These are phyloP conservation scores for Pachypanchax playfairii DNA, from an alignment of 2,113 vertebrate species.

Conservation along the genomic window DNA sequence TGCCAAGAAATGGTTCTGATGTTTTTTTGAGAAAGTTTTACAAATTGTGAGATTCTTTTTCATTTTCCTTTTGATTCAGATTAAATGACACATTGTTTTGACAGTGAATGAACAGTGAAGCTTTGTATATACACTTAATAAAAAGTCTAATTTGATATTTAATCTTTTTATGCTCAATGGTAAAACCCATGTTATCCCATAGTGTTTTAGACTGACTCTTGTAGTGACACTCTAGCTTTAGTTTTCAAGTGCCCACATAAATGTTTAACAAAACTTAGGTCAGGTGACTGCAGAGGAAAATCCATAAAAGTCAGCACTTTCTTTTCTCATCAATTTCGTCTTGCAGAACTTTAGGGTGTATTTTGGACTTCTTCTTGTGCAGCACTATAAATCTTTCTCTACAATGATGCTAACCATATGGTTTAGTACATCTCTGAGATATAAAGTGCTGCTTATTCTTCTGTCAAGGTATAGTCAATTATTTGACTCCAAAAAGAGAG, in stretches of 20 bases:
- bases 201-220: not conserved
- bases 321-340: not conserved
- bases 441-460: not conserved
- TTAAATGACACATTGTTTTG: too few relatives aligned
- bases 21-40: too few relatives aligned
- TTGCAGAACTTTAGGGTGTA: not conserved
- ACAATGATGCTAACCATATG: not conserved
- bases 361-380: not conserved
- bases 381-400: not conserved
- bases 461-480: not conserved
- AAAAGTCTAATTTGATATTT: too few relatives aligned
- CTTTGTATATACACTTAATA: too few relatives aligned
- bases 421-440: not conserved
- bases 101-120: too few relatives aligned
- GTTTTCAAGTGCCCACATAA: not conserved
- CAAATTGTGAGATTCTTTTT: too few relatives aligned
- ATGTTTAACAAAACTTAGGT: constrained; percentile 5
- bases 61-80: too few relatives aligned
- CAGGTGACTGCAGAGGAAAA: not conserved
- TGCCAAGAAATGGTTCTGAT: too few relatives aligned
- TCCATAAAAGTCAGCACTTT: not conserved
- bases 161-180: too few relatives aligned
- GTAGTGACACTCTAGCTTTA: not conserved
- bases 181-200: constrained; percentile 6
- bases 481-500: too few relatives aligned